Evolutionary conservation across 2,888 invertebrate genomes (phyloP), one percentile per base, ranked within the genome.

Genomic region (Latrodectus elegans): DNA sequence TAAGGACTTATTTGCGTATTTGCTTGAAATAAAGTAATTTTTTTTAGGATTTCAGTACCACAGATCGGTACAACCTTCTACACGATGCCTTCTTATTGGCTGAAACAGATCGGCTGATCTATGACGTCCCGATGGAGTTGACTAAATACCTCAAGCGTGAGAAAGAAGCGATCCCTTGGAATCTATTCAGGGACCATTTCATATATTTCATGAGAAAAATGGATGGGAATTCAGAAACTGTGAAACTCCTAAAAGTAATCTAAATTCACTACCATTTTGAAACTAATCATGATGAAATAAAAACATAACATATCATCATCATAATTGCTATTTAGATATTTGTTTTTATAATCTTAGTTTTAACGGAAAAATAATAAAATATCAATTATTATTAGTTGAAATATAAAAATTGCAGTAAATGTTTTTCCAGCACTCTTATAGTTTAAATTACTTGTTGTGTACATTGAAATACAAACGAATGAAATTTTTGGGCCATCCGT

Each of bases 51-150:
- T 82, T 89, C 8, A 77, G 68, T 49, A 81, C 67, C 8, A 71
- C 68, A 0, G 86, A 89, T 60, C 89, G 89, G 15, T 83, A 82
- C 68, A 89, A 87, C 15, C 71, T 89, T 11, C 78, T 89, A 3
- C 80, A 79, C 53, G 89, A 89, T 65, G 83, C 89, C 8, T 89
- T 89, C 55, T 15, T 89, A n/a, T 60, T 89, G 67, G 89, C 89
- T 14, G 82, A 85, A n/a, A 78, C 86, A 0, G 86, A 76, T 15
- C 53, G 82, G 3, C 22, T 89, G 22, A 55, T 78, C 0, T 84
- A 84, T 26, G 85, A 81, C 15, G 72, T 89, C 15, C 83, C 89
- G 17, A 17, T 89, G n/a, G 86, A 86, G 55, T 38, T 89, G 10
- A 84, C 86, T 1, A 89, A 80, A 26, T 89, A 89, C 52, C 55